These are phyloP conservation scores for Drosophila pseudotalamancana DNA, from an alignment of 2,888 invertebrate species.

Conservation along the genomic window DNA sequence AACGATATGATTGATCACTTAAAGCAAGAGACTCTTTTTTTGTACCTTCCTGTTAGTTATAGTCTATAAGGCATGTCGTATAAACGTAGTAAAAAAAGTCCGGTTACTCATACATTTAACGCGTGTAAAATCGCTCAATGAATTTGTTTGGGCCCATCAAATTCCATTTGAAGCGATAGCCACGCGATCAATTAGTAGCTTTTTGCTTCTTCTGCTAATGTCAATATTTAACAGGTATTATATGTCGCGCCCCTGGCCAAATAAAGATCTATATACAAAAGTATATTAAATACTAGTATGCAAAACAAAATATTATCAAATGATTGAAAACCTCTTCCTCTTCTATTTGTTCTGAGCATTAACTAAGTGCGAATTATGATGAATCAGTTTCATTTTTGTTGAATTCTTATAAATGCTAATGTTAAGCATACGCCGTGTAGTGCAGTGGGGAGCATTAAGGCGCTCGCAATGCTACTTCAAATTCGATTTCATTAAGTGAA, in stretches of 20 bases:
- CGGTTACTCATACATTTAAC: constrained; percentile 44
- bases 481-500: constrained; percentile 44
- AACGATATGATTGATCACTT: too few species aligned
- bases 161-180: constrained; percentile 20
- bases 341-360: constrained; percentile 54
- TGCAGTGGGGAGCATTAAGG: constrained; percentile 23
- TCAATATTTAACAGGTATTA: constrained; percentile 50
- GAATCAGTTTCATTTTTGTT: constrained; percentile 37
- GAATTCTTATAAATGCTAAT: constrained; percentile 38
- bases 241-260: constrained; percentile 1
- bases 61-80: neutral
- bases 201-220: constrained; percentile 43
- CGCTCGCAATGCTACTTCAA: constrained; percentile 37
- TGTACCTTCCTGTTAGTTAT: too few species aligned
- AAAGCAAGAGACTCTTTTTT: too few species aligned
- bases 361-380: constrained; percentile 66
- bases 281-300: constrained; percentile 30
- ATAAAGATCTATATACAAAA: constrained; percentile 12
- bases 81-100: constrained; percentile 13
- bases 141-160: constrained; percentile 28
- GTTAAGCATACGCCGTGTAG: constrained; percentile 59
- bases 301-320: constrained; percentile 74
- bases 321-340: constrained; percentile 55
- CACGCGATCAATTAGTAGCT: constrained; percentile 59
- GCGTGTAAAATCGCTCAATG: constrained; percentile 63